Evolutionary conservation across 1,140 invertebrate genomes (phyloP), one percentile per base, ranked within the genome.

Genomic region (Solen grandis): DNA sequence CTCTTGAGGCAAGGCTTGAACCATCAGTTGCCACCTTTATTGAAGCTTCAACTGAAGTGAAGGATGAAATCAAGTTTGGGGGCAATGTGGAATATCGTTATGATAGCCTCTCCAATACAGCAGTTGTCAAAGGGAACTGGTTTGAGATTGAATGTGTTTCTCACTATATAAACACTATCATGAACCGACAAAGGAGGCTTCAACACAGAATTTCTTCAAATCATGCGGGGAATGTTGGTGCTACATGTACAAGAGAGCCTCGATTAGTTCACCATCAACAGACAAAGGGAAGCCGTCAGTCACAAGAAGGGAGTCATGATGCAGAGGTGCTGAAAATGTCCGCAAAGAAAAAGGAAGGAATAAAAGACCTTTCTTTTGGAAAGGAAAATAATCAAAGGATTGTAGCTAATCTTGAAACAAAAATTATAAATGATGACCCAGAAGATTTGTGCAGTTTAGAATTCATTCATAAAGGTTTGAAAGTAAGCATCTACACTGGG

Each of bases 61-160:
- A 29, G 55, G 59, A 73, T 33, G 60, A 72, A 38, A 22, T 80
- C 4, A 8, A 63, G 41, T 35, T 41, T 13, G 0, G 16, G 4
- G 59, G 13, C n/a, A 55, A 65, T 54, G 31, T 80, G n/a, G 31
- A 70, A 54, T 29, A 72, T 0, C 2, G 33, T 27, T 19, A 16
- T 22, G 33, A 80, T 38, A 46, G 65, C 3, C 22, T 19, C 22
- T 8, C 16, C 0, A 25, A 46, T 22, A 35, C 54, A 35, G 25
- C 16, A 2, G 57, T 41, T 29, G 25, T 78, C 22, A 41, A 54
- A 46, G 75, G 75, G 0, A 78, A 68, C 52, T 78, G 77, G 77
- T 80, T 63, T 60, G 25, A 72, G 57, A 27, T 80, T 25, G 77
- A 80, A 73, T 73, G 41, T 29, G n/a, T 41, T 1, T 80, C 68